Conservation (phyloP, 2,797 vertebrate genomes). For the Accipiter badius region DNA sequence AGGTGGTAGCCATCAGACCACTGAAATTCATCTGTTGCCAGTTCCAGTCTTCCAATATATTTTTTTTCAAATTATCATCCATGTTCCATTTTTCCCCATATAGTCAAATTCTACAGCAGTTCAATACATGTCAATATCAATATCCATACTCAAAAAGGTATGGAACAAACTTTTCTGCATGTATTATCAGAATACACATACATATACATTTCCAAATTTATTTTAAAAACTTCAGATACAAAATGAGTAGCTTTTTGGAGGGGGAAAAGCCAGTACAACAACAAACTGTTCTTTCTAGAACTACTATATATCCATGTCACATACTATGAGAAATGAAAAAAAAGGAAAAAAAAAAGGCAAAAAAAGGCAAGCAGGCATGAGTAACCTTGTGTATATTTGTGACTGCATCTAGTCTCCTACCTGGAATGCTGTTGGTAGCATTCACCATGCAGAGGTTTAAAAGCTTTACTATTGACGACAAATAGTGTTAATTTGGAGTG, state of each 20-base stretch:
- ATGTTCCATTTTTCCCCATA: background rate
- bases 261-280: background rate
- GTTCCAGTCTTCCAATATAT: background rate
- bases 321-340: background rate
- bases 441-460: background rate
- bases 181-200: background rate
- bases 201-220: rapidly evolving
- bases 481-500: background rate
- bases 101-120: background rate
- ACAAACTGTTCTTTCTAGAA: background rate
- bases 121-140: rapidly evolving
- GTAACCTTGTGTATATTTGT: background rate
- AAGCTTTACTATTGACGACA: background rate
- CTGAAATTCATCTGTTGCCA: background rate
- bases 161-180: background rate
- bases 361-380: background rate
- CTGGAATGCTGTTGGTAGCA: background rate
- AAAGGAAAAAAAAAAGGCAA: too few species aligned
- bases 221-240: background rate
- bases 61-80: background rate
- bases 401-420: background rate
- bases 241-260: background rate
- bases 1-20: background rate
- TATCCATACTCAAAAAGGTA: background rate
- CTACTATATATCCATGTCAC: background rate